A percentile compares a stretch with the other conserved stretches of the same genome.
Evolutionary conservation across 2,797 vertebrate genomes (phyloP).

Genomic region (Labeo calbasu): DNA sequence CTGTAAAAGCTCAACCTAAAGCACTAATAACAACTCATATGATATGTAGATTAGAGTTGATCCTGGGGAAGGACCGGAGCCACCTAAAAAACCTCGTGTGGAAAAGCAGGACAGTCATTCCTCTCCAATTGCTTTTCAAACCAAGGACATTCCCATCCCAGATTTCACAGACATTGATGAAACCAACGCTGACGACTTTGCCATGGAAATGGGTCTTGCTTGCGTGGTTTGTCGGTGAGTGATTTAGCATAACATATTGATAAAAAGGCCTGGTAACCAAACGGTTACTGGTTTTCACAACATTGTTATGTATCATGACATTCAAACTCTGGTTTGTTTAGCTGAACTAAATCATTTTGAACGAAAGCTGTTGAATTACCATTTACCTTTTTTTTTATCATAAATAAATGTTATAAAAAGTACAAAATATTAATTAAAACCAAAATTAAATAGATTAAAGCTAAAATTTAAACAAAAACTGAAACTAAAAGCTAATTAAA

Average conservation of each 20-base stretch:
- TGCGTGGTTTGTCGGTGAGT: conserved; percentile 92
- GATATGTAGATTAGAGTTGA: conserved; percentile 84
- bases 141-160: conserved; percentile 87
- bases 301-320: not conserved
- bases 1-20: not conserved
- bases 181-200: conserved; percentile 96
- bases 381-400: not conserved
- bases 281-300: not conserved
- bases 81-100: conserved; percentile 90
- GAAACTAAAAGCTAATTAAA: not conserved
- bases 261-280: not conserved
- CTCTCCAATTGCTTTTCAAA: conserved; percentile 82
- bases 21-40: not conserved
- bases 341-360: not conserved
- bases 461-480: not conserved
- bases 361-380: not conserved
- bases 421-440: not conserved
- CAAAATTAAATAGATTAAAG: not conserved
- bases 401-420: not conserved
- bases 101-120: conserved; percentile 90
- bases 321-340: not conserved
- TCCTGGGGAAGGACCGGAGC: conserved; percentile 79
- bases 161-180: conserved; percentile 93
- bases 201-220: conserved; percentile 98
- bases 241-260: not conserved